phyloP scores from a whole-genome alignment of 2,113 vertebrate species.

The Synchiropus splendidus region DNA sequence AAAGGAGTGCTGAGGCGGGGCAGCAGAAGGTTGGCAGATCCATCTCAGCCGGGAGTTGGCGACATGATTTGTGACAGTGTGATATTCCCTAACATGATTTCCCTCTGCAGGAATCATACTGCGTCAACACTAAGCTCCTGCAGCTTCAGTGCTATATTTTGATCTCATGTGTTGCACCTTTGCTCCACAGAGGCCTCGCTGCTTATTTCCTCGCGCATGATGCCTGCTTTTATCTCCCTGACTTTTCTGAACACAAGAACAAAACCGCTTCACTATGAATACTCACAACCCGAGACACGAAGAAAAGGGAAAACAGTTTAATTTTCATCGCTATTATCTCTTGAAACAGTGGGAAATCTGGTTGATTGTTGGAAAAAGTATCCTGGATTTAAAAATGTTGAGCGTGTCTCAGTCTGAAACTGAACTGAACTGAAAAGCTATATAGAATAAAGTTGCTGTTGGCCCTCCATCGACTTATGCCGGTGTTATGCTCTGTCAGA shows the following conservation, averaged over 20 bases:
- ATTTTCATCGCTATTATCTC: conserved; percentile 10
- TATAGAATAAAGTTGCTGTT: too few relatives aligned
- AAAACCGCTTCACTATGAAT: not conserved
- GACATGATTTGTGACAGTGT: conserved; percentile 45
- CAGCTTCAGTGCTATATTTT: conserved; percentile 20
- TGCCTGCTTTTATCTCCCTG: conserved; percentile 5
- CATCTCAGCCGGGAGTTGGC: conserved; percentile 43
- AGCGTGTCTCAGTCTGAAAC: too few relatives aligned
- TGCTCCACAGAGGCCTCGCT: conserved; percentile 9
- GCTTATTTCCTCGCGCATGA: conserved; percentile 21
- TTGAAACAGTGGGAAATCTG: too few relatives aligned
- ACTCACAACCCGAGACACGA: not conserved
- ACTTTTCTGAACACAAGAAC: not conserved
- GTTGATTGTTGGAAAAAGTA: too few relatives aligned
- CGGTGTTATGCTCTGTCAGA: too few relatives aligned
- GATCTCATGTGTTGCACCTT: conserved; percentile 30
- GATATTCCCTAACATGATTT: conserved; percentile 44
- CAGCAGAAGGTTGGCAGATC: conserved; percentile 47
- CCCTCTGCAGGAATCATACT: conserved; percentile 23
- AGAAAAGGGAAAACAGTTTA: not conserved
- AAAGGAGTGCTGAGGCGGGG: conserved; percentile 12
- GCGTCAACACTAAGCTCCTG: conserved; percentile 30
- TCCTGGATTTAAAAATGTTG: too few relatives aligned
- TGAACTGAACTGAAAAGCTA: too few relatives aligned
- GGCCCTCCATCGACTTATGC: too few relatives aligned